Base-by-base conservation (phyloP, 2,113 vertebrate genomes). In the Symphodus melops region DNA sequence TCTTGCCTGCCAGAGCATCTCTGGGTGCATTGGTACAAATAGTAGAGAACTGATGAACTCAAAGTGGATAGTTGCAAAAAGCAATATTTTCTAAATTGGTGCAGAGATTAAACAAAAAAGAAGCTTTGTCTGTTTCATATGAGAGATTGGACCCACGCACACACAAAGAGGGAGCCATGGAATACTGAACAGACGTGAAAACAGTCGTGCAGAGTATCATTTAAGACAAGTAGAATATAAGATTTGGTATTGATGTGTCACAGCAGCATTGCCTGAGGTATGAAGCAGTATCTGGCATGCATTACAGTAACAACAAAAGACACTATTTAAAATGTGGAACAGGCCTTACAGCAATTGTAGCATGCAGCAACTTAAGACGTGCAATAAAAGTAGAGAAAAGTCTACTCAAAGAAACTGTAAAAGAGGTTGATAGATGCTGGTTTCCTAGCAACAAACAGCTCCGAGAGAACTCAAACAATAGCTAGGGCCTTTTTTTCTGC, bases 391-490 rank as follows among this genome's bases (percentile, higher is more conserved):
- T 59, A 72, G 64, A 84, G 87, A 64, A 87, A 82, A 88, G 42
- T 70, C 54, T 42, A 86, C 71, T 3, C 19, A 84, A 71, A 64
- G 4, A 33, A 33, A 60, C 61, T 42, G 72, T 68, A 71, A 65
- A 65, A 55, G 39, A 41, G 33, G 79, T 81, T 86, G 73, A 90
- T 87, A 83, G 82, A 85, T 82, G 74, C 48, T 10, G 55, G 92
- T 94, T 87, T 81, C 92, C 86, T 88, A 90, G 93, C 92, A 93
- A 94, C 93, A 90, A 87, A 86, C 86, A 0, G 78, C 84, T 85
- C 68, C 63, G 61, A 77, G 65, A 66, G 60, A 87, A 74, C 67
- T 86, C 81, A 83, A 87, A 86, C 88, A 86, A 82, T 81, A 67
- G 82, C 81, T 64, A 21, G 60, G 72, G 84, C 76, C 85, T 20